A percentile compares a stretch with the other conserved stretches of the same genome.
Conservation (phyloP, 2,113 vertebrate genomes). For the Perognathus longimembris region DNA sequence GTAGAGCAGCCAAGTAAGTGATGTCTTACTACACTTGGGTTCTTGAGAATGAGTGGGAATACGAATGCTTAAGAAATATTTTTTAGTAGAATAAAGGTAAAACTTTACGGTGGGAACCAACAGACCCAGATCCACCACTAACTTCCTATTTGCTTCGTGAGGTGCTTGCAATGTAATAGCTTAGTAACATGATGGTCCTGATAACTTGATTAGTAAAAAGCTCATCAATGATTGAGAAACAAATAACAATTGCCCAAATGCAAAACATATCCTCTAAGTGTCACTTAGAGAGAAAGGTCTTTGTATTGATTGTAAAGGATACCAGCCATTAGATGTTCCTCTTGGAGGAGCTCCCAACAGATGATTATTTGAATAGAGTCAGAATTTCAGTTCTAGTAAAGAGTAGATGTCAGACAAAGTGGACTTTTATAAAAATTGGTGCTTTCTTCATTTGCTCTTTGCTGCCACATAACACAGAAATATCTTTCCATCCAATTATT, state of each 20-base stretch:
- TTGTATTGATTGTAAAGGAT: not conserved
- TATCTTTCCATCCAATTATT: not conserved
- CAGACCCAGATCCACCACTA: not conserved
- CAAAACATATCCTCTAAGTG: not conserved
- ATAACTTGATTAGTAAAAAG: not conserved
- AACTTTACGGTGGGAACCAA: not conserved
- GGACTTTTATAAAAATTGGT: not conserved
- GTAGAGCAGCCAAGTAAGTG: not conserved
- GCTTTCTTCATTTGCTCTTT: not conserved
- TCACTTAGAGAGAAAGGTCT: not conserved
- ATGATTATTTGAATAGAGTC: not conserved
- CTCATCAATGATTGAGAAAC: not conserved
- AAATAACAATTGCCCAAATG: not conserved
- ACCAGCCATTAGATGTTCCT: not conserved
- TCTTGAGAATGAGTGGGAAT: not conserved
- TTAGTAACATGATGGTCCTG: not conserved
- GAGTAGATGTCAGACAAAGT: not conserved
- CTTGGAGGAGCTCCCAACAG: not conserved
- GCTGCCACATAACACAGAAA: not conserved
- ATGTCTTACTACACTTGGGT: not conserved
- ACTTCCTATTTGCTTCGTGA: not conserved
- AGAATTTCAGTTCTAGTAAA: not conserved
- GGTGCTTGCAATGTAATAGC: not conserved
- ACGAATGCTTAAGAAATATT: conserved; percentile 12
- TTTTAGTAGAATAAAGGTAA: not conserved